phyloP scores from a whole-genome alignment of 2,113 vertebrate genomes.

The Tor tambroides region DNA sequence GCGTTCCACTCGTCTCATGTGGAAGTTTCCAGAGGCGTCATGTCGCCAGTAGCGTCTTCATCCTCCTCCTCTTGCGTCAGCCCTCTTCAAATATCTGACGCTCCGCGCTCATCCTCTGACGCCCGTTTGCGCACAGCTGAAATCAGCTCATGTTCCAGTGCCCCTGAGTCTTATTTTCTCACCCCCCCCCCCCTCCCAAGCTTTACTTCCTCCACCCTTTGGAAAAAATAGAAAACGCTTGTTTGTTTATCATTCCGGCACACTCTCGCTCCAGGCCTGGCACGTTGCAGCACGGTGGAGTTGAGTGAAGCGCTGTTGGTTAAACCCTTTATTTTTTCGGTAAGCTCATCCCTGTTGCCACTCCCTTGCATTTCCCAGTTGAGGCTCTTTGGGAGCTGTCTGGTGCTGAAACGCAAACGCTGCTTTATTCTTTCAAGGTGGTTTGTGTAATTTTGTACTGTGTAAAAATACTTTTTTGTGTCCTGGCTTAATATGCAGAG shows the following conservation, averaged over 20 bases:
- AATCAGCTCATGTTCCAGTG: slow-evolving; percentile 72
- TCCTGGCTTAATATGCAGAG: neutral
- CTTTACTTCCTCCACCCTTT: slow-evolving; percentile 64
- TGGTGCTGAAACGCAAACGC: slow-evolving; percentile 42
- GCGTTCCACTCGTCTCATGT: neutral
- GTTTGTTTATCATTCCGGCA: slow-evolving; percentile 76
- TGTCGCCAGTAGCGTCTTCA: slow-evolving; percentile 8
- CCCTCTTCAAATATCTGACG: slow-evolving; percentile 72
- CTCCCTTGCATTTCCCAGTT: slow-evolving; percentile 65
- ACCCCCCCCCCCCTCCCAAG: slow-evolving; percentile 53
- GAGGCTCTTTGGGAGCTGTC: slow-evolving; percentile 52
- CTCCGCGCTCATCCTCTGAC: slow-evolving; percentile 75
- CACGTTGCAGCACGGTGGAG: slow-evolving; percentile 68
- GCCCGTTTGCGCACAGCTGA: slow-evolving; percentile 71
- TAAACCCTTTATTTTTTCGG: slow-evolving; percentile 58
- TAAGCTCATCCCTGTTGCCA: slow-evolving; percentile 61
- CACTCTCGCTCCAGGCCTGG: slow-evolving; percentile 72
- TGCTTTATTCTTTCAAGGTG: slow-evolving; percentile 7
- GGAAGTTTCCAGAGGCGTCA: slow-evolving; percentile 30
- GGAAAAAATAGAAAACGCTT: slow-evolving; percentile 57
- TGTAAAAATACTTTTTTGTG: neutral
- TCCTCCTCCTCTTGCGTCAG: slow-evolving; percentile 68
- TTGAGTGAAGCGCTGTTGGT: slow-evolving; percentile 41
- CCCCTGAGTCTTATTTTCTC: slow-evolving; percentile 73
- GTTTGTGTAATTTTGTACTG: neutral